Conservation (phyloP, 37 sponge, comb jelly and placozoan species). For the Petrosia ficiformis region DNA sequence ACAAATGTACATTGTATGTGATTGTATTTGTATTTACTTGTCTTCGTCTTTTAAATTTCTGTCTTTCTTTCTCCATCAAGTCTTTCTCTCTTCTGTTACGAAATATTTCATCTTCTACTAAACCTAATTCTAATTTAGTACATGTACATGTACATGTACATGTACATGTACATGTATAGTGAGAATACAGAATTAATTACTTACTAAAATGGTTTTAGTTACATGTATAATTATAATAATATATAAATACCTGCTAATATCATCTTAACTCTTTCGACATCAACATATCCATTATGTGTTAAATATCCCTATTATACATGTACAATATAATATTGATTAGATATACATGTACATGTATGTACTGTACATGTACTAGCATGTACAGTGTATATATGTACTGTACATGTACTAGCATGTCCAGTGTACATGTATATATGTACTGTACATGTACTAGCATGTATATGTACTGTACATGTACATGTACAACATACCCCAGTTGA, state of each 20-base stretch:
- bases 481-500: conserved; percentile 70
- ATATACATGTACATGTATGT: no score
- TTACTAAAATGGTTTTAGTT: background rate
- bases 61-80: conserved; percentile 53
- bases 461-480: no score
- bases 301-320: conserved; percentile 78
- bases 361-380: no score
- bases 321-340: no score
- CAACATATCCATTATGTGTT: conserved; percentile 83
- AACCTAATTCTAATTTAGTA: conserved; percentile 50
- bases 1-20: background rate
- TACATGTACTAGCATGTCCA: no score
- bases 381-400: no score
- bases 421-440: no score
- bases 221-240: background rate
- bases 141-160: background rate
- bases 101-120: conserved; percentile 71
- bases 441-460: no score
- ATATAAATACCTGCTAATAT: conserved; percentile 70
- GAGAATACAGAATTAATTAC: no score
- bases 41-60: conserved; percentile 53
- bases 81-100: conserved; percentile 73
- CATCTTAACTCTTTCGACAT: conserved; percentile 77
- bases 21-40: background rate
- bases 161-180: background rate